phyloP scores from a whole-genome alignment of 2,888 invertebrate genomes.

The Tipula vernalis region DNA sequence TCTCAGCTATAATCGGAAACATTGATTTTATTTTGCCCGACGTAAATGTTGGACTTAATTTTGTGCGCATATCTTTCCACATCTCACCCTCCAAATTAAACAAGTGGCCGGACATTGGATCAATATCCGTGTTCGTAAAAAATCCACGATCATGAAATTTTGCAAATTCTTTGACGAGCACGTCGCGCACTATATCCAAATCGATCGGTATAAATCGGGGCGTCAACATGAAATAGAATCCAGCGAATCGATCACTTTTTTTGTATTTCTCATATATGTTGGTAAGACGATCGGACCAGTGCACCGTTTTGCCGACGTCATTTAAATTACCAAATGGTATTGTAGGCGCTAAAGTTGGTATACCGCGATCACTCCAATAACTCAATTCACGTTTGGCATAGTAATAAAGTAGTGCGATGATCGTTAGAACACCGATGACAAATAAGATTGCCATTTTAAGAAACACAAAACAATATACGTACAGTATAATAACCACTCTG shows the following conservation, averaged over 20 bases:
- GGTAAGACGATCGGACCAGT: not conserved
- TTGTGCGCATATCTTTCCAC: not conserved
- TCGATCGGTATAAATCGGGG: not conserved
- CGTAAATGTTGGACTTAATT: constrained; percentile 7
- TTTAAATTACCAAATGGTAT: not conserved
- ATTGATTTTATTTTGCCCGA: not conserved
- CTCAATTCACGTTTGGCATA: not conserved
- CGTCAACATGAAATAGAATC: not conserved
- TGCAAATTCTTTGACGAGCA: not conserved
- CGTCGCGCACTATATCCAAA: not conserved
- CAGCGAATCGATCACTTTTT: not conserved
- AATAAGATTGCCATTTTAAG: not conserved
- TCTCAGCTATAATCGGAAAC: not conserved
- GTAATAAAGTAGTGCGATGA: not conserved
- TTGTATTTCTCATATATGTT: not conserved
- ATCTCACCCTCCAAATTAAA: not conserved
- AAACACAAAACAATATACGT: not conserved
- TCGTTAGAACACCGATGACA: not conserved
- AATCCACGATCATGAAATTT: not conserved
- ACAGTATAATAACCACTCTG: not conserved
- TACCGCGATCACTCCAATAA: not conserved
- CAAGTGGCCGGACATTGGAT: not conserved
- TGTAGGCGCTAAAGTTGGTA: not conserved
- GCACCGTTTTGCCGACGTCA: not conserved
- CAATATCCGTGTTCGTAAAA: not conserved